Percentiles rank a stretch among this genome's conserved stretches.
Evolutionary conservation across 2,113 vertebrate genomes (phyloP).

Genomic region (Thunnus thynnus): DNA sequence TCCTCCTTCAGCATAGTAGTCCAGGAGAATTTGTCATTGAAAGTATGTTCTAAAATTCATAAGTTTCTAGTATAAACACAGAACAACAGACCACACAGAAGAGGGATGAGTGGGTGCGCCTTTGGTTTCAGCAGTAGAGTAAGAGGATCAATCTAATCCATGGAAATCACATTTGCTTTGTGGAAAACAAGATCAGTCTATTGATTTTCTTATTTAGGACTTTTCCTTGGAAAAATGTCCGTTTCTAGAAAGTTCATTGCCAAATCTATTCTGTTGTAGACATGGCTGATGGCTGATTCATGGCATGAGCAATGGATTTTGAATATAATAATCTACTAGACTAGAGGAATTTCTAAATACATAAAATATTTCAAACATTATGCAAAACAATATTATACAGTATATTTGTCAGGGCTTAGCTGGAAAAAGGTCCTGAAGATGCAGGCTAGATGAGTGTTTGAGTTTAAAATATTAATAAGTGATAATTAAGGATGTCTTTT

Average conservation of each 20-base stretch:
- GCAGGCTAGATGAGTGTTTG: no score
- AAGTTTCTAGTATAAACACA: not conserved
- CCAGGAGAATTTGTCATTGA: not conserved
- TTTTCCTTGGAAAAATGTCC: slow-evolving; percentile 34
- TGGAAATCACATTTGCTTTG: slow-evolving; percentile 45
- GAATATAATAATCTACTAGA: no score
- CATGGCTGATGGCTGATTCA: not conserved
- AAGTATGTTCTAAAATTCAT: not conserved
- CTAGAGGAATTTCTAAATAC: not conserved
- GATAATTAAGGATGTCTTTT: no score
- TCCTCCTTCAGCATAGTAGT: not conserved
- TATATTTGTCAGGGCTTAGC: no score
- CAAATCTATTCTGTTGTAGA: not conserved
- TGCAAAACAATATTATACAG: no score
- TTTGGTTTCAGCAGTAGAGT: slow-evolving; percentile 21
- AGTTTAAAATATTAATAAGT: no score
- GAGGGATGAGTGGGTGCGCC: not conserved
- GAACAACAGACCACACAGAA: not conserved
- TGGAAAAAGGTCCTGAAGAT: no score
- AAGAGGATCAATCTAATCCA: slow-evolving; percentile 47
- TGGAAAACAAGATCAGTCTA: slow-evolving; percentile 37
- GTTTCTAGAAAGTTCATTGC: slow-evolving; percentile 7
- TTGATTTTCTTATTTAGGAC: slow-evolving; percentile 44
- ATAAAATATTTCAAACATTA: no score
- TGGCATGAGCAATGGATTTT: not conserved